A percentile compares a stretch with the other conserved stretches of the same genome.
These are phyloP conservation scores for Pseudomugil tenellus DNA, from an alignment of 2,797 vertebrate genomes.

Conservation along the genomic window DNA sequence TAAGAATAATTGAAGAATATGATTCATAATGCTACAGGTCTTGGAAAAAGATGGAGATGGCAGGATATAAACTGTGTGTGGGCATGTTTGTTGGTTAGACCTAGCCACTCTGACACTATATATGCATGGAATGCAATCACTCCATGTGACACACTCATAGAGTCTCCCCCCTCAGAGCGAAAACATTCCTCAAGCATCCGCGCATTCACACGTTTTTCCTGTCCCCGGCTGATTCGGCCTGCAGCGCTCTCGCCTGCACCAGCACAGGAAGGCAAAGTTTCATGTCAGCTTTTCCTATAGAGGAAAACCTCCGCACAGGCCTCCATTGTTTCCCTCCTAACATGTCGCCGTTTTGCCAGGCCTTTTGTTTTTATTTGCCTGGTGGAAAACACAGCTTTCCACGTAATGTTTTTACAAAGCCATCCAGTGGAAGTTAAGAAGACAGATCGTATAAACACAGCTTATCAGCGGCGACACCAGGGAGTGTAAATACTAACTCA, in stretches of 20 bases:
- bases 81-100: constrained; percentile 49
- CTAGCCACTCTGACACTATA: constrained; percentile 67
- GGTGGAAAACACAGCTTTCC: constrained; percentile 52
- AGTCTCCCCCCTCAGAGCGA: constrained; percentile 37
- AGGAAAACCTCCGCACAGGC: constrained; percentile 70
- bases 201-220: constrained; percentile 83
- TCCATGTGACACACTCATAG: constrained; percentile 60
- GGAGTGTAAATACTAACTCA: constrained; percentile 31
- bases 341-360: constrained; percentile 56
- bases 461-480: constrained; percentile 39
- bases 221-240: constrained; percentile 58
- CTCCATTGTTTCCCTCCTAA: constrained; percentile 73
- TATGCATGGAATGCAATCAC: constrained; percentile 57
- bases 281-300: constrained; percentile 79
- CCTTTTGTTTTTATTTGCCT: constrained; percentile 69
- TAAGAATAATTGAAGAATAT: constrained; percentile 29
- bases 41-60: constrained; percentile 24
- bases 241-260: constrained; percentile 54
- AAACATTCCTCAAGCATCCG: constrained; percentile 81
- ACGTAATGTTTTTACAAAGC: constrained; percentile 47
- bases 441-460: constrained; percentile 47
- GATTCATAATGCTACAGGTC: constrained; percentile 32
- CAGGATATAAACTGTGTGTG: constrained; percentile 28
- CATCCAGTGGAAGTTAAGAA: constrained; percentile 33
- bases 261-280: constrained; percentile 77